These are phyloP conservation scores for Eulemur coronatus DNA, from an alignment of 2,797 vertebrate genomes.

Conservation along the genomic window DNA sequence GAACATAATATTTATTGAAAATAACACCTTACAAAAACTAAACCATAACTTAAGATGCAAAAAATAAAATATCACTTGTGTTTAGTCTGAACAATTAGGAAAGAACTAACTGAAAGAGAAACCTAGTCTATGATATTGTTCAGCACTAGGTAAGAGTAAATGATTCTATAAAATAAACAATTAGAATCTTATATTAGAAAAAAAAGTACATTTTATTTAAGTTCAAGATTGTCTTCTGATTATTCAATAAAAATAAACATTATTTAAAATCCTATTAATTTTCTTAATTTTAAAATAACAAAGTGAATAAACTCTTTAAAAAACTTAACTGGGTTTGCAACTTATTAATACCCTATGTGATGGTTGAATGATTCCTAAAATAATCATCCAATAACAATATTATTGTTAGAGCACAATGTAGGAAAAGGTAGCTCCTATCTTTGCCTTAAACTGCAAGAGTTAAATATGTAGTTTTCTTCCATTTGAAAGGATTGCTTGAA, in stretches of 20 bases:
- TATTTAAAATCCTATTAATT: background rate
- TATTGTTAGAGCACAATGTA: background rate
- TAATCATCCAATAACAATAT: background rate
- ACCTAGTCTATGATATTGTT: background rate
- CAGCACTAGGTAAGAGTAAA: background rate
- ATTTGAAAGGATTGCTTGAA: conserved; percentile 1
- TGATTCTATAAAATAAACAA: background rate
- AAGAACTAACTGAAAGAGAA: background rate
- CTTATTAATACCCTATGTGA: background rate
- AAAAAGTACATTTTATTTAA: background rate
- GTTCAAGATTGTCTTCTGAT: background rate
- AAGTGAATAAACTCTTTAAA: background rate
- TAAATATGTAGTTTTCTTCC: background rate
- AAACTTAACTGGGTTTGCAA: background rate
- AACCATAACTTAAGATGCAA: background rate
- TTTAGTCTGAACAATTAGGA: background rate
- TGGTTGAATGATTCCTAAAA: background rate
- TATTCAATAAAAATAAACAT: background rate
- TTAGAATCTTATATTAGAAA: background rate
- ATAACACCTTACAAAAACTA: background rate
- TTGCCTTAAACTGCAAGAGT: background rate
- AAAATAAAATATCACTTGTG: background rate
- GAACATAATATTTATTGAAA: background rate
- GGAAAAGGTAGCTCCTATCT: background rate
- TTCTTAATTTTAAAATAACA: background rate